phyloP scores from a whole-genome alignment of 2,113 vertebrate species.

The Rhea americana region DNA sequence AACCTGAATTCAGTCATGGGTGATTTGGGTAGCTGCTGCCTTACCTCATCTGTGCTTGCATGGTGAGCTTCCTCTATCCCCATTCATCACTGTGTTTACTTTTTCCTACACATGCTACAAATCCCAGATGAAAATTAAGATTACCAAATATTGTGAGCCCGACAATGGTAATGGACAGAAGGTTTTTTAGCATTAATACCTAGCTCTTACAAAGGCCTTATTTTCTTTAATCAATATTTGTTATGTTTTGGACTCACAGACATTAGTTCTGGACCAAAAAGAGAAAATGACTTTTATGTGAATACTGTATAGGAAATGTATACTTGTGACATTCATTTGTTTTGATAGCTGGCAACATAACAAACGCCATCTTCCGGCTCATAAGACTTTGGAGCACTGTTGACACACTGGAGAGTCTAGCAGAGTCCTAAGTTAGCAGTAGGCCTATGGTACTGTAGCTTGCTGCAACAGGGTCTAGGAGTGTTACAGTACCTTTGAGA shows the following conservation, averaged over 20 bases:
- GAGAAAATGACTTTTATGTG: neutral
- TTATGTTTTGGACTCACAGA: neutral
- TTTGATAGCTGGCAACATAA: neutral
- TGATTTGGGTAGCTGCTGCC: neutral
- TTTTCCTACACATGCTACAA: neutral
- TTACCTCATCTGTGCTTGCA: neutral
- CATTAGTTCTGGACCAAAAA: neutral
- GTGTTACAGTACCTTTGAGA: neutral
- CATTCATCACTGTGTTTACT: accelerated
- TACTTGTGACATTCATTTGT: neutral
- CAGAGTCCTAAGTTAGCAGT: neutral
- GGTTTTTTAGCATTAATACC: neutral
- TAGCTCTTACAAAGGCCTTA: neutral
- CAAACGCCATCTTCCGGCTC: neutral
- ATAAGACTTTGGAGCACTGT: neutral
- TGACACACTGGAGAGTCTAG: neutral
- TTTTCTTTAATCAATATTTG: neutral
- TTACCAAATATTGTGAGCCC: neutral
- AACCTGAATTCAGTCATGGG: neutral
- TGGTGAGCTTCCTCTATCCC: neutral
- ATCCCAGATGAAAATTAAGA: neutral
- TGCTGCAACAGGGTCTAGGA: neutral
- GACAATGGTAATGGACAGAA: neutral
- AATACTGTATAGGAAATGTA: neutral
- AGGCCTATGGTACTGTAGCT: neutral